Percentiles rank a stretch among this genome's conserved stretches.
phyloP scores from a whole-genome alignment of 2,888 invertebrate species.

The Microchrysa polita region DNA sequence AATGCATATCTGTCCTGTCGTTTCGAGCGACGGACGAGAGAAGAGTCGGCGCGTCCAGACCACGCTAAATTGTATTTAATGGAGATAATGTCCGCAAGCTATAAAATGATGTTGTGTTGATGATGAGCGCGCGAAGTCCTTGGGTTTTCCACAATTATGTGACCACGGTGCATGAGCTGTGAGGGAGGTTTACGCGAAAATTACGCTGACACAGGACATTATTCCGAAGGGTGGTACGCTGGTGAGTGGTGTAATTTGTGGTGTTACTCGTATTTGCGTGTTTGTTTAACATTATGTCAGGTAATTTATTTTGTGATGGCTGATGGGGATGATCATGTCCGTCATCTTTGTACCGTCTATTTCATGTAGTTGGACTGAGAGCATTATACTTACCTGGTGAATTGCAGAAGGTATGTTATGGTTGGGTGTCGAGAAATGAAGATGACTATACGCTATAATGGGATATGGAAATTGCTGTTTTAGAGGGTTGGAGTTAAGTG shows the following conservation, averaged over 20 bases:
- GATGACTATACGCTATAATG: not conserved
- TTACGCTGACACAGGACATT: not conserved
- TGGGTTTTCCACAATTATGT: not conserved
- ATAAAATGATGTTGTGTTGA: no score
- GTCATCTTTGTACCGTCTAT: not conserved
- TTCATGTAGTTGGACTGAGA: not conserved
- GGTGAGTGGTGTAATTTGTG: constrained; percentile 49
- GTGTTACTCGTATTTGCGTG: constrained; percentile 50
- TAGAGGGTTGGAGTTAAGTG: constrained; percentile 25
- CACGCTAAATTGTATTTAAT: constrained; percentile 37
- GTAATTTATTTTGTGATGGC: constrained; percentile 45
- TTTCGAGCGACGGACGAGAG: no score
- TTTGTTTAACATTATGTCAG: constrained; percentile 49
- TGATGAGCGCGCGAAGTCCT: constrained; percentile 15
- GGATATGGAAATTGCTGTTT: not conserved
- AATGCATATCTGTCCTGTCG: constrained; percentile 11
- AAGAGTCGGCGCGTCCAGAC: no score
- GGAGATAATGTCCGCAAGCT: constrained; percentile 34
- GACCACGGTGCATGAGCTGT: constrained; percentile 42
- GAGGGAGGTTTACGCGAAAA: constrained; percentile 45
- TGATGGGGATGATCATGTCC: constrained; percentile 40
- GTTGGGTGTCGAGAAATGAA: not conserved
- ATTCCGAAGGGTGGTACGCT: constrained; percentile 29
- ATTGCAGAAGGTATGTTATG: constrained; percentile 21
- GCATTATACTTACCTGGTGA: not conserved